Conservation (phyloP, 1,140 invertebrate species). For the Venustaconcha ellipsiformis region DNA sequence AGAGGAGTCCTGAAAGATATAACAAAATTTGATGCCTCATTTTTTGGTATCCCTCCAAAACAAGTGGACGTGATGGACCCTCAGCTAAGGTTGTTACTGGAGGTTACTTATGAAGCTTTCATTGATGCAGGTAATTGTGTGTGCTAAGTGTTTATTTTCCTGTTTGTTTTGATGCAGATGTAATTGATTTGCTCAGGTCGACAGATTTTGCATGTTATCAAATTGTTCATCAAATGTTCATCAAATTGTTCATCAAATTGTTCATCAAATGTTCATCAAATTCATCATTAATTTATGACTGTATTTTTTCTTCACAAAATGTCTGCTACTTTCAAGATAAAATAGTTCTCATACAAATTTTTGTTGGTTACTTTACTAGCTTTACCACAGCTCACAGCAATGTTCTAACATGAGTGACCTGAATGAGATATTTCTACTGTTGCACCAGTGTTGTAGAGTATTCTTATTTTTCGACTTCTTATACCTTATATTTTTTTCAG, state of each 20-base stretch:
- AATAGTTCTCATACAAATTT: no score
- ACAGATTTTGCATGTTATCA: background rate
- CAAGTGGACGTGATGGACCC: constrained; percentile 97
- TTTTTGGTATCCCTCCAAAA: constrained; percentile 92
- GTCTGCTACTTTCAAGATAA: no score
- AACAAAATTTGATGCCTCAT: constrained; percentile 87
- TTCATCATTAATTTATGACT: background rate
- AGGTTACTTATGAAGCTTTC: constrained; percentile 92
- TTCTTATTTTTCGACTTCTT: no score
- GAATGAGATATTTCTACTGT: no score
- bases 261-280: background rate
- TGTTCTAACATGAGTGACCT: no score
- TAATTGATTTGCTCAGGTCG: background rate
- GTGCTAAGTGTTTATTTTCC: no score
- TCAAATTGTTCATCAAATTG: background rate
- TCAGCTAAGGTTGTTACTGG: constrained; percentile 89
- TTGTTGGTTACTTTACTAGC: no score
- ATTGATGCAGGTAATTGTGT: constrained; percentile 85
- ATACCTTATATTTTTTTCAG: constrained; percentile 63
- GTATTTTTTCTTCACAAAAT: no score
- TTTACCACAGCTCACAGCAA: no score
- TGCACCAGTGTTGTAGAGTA: no score
- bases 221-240: background rate
- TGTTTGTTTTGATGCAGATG: background rate
- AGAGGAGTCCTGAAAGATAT: constrained; percentile 79